Evolutionary conservation across 2,888 invertebrate genomes (phyloP), one percentile per base, ranked within the genome.

Genomic region (Harmothoe impar): DNA sequence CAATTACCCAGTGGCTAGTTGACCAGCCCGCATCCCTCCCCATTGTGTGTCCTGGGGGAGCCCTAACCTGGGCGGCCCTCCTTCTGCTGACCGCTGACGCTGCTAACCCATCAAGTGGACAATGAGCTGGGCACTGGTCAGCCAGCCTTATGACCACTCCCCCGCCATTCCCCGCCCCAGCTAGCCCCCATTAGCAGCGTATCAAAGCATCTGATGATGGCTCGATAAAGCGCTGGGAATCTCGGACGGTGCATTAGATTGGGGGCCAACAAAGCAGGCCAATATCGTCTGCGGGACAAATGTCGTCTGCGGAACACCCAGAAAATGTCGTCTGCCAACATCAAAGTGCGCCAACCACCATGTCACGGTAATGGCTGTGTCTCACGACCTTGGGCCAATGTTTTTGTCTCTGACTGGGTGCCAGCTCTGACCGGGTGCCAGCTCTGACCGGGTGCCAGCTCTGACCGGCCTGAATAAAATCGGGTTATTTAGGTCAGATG

Each of bases 71-170:
- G 68, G 68, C n/a, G 17, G 12, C 68, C 68, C 68, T 68, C 68
- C n/a, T n/a, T n/a, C n/a, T 7, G 68, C 68, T 68, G 68, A 68
- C 68, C 68, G n/a, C 68, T 68, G 68, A n/a, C 68, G 68, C 68
- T 68, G 68, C 68, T 68, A n/a, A 68, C 68, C 68, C 68, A 68
- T 68, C 68, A 68, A 68, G 68, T 5, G 68, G 68, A 68, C 68
- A 68, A 68, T 68, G 68, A 68, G n/a, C 20, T 68, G 68, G n/a
- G 17, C 68, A 68, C 68, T 68, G 68, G 68, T 68, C 68, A 68
- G n/a, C 17, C 68, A 68, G 68, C 68, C 68, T 68, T 68, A 68
- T 68, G 15, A n/a, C 68, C 68, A 68, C 68, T 68, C 68, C n/a
- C 68, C 17, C n/a, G 20, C n/a, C 68, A 12, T 68, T 68, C 68